Evolutionary conservation across 92 coral and sea anemone species (phyloP).

Genomic region (Bergia puertoricense): DNA sequence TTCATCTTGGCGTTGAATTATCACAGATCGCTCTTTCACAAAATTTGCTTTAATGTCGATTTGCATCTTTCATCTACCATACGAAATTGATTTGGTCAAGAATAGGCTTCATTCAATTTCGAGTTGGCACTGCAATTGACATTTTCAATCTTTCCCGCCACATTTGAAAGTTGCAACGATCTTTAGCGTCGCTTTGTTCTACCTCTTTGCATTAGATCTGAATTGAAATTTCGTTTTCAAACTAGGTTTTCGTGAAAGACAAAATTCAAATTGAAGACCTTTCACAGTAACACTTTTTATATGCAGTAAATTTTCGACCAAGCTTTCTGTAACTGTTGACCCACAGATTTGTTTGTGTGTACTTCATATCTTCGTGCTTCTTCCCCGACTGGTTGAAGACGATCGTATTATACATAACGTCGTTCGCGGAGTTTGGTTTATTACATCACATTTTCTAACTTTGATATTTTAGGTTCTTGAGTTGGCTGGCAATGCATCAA

Average conservation of each 20-base stretch:
- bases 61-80: neutral
- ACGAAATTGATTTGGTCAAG: neutral
- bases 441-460: neutral
- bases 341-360: neutral
- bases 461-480: conserved; percentile 75
- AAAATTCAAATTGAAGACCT: neutral
- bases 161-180: conserved; percentile 67
- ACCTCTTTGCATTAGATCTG: neutral
- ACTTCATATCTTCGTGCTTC: neutral
- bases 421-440: neutral
- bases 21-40: neutral
- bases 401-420: too few species aligned
- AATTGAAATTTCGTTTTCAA: conserved; percentile 10
- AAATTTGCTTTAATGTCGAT: neutral
- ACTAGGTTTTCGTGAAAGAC: neutral
- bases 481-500: conserved; percentile 99
- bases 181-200: conserved; percentile 40
- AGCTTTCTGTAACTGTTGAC: too few species aligned
- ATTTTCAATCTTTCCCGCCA: conserved; percentile 78
- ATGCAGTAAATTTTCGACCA: neutral
- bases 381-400: neutral
- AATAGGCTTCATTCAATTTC: neutral
- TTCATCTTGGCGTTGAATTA: neutral
- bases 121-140: neutral
- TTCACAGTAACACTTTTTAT: too few species aligned